Percentiles rank a stretch among this genome's conserved stretches.
Conservation (phyloP, 2,888 invertebrate species). For the Stenurella melanura region DNA sequence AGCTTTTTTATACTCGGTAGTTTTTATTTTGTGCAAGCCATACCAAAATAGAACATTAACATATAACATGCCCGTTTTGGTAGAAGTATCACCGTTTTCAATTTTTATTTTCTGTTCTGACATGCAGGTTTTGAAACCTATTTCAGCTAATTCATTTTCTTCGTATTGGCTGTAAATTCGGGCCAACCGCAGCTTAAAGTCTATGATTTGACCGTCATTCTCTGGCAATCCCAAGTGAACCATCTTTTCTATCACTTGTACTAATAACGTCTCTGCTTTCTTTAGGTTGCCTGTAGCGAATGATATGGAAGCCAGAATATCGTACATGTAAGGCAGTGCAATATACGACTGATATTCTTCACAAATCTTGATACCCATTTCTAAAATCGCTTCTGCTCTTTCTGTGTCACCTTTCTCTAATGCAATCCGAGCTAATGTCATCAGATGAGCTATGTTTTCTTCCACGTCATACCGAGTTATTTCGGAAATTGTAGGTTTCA, state of each 20-base stretch:
- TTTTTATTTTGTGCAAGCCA: conserved; percentile 71
- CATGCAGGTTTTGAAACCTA: conserved; percentile 72
- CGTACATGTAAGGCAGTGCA: conserved; percentile 71
- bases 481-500: conserved; percentile 23
- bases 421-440: conserved; percentile 68
- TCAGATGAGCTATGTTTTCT: conserved; percentile 69
- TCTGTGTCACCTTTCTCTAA: conserved; percentile 69
- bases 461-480: conserved; percentile 64
- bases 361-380: conserved; percentile 71
- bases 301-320: conserved; percentile 72
- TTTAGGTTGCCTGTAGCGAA: conserved; percentile 70
- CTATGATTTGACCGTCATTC: conserved; percentile 70
- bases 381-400: conserved; percentile 70
- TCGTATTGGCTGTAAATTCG: conserved; percentile 71
- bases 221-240: conserved; percentile 65
- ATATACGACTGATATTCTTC: conserved; percentile 70
- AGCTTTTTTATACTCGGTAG: conserved; percentile 65
- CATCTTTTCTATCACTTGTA: conserved; percentile 71
- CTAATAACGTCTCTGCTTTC: conserved; percentile 71
- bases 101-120: conserved; percentile 70
- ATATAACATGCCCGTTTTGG: conserved; percentile 71
- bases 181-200: conserved; percentile 72
- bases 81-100: conserved; percentile 67
- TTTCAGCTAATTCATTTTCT: conserved; percentile 70
- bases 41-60: conserved; percentile 74